Conservation (phyloP, 1,140 invertebrate genomes). For the Cheumatopsyche charites region DNA sequence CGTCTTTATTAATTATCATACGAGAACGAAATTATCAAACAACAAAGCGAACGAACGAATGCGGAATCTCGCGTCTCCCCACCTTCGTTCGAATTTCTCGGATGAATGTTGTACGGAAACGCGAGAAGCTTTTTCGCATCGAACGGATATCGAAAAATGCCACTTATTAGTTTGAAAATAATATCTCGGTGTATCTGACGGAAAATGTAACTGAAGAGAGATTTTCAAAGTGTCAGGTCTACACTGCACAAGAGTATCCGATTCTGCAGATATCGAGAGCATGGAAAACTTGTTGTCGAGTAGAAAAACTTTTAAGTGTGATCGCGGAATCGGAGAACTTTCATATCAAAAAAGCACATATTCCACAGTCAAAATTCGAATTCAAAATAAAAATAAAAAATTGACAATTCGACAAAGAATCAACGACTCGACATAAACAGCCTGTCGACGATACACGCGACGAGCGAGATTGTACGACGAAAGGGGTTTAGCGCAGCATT, state of each 20-base stretch:
- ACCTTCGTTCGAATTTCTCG: too few relatives aligned
- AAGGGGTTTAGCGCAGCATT: constrained; percentile 7
- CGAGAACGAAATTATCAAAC: constrained; percentile 24
- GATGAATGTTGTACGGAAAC: not conserved
- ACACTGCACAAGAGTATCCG: too few relatives aligned
- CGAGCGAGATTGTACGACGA: too few relatives aligned
- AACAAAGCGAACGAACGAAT: not conserved
- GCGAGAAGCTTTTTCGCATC: not conserved
- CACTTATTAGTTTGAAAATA: too few relatives aligned
- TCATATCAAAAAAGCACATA: constrained; percentile 27
- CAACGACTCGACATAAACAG: too few relatives aligned
- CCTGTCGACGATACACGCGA: too few relatives aligned
- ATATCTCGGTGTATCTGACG: too few relatives aligned
- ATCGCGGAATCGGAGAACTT: constrained; percentile 28
- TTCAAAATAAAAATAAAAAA: too few relatives aligned
- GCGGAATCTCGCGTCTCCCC: not conserved
- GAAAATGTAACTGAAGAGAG: too few relatives aligned
- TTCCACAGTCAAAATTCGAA: too few relatives aligned
- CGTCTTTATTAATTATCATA: constrained; percentile 35
- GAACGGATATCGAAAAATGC: not conserved
- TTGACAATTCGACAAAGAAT: too few relatives aligned
- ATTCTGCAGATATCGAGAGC: not conserved
- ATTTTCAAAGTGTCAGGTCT: too few relatives aligned
- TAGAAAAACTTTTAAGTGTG: constrained; percentile 34
- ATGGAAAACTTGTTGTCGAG: constrained; percentile 14